A percentile compares a stretch with the other conserved stretches of the same genome.
These are phyloP conservation scores for Eulithis testata DNA, from an alignment of 2,888 invertebrate species.

Conservation along the genomic window DNA sequence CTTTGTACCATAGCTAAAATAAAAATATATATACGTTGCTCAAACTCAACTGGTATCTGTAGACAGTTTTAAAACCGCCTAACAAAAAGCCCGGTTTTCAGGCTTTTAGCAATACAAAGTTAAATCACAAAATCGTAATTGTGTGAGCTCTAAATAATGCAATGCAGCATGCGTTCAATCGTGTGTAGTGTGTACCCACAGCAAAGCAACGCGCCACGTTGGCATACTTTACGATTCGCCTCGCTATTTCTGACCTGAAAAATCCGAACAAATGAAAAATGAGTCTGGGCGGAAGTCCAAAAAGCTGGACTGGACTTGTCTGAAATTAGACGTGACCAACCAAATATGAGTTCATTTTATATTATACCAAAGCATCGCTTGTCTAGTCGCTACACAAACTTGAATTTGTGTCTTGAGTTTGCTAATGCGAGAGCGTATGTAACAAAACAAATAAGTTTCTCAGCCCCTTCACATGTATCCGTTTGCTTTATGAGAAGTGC, in stretches of 20 bases:
- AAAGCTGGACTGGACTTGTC: background rate
- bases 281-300: conserved; percentile 6
- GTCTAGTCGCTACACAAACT: background rate
- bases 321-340: conserved; percentile 4
- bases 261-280: conserved; percentile 6
- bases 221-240: conserved; percentile 6
- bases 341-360: background rate
- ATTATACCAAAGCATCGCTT: background rate
- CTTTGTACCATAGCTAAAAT: background rate
- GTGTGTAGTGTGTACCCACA: conserved; percentile 8
- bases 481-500: too few relatives aligned
- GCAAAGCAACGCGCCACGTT: conserved; percentile 6
- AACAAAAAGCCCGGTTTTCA: background rate
- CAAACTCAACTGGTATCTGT: too few relatives aligned
- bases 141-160: conserved; percentile 1
- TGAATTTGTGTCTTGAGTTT: background rate
- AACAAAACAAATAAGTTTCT: background rate
- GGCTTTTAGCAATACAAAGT: background rate
- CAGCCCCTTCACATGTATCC: background rate
- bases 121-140: background rate
- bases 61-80: background rate
- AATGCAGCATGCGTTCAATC: conserved; percentile 1
- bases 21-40: background rate
- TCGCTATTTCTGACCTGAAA: conserved; percentile 3
- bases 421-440: background rate